Conservation (phyloP, 2,797 vertebrate species). For the Amniataba percoides region DNA sequence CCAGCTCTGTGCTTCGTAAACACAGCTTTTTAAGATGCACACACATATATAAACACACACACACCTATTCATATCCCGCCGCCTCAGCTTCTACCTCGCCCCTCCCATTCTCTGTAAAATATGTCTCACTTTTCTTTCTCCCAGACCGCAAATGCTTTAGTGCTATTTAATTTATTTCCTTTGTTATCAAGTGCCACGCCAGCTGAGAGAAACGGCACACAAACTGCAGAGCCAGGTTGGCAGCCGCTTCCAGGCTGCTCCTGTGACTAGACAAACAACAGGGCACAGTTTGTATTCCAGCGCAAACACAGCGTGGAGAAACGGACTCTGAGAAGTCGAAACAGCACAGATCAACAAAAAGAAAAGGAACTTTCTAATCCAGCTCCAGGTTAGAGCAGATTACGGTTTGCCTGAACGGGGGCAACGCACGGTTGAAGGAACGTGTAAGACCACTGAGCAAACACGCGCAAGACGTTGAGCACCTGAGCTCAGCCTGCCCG, state of each 20-base stretch:
- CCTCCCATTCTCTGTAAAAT: slow-evolving; percentile 66
- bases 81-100: slow-evolving; percentile 62
- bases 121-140: slow-evolving; percentile 67
- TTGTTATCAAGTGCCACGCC: slow-evolving; percentile 68
- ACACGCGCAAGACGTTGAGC: slow-evolving; percentile 47
- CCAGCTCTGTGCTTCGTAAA: slow-evolving; percentile 76
- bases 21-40: slow-evolving; percentile 60
- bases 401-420: slow-evolving; percentile 35
- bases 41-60: slow-evolving; percentile 46
- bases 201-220: slow-evolving; percentile 47
- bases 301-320: slow-evolving; percentile 37
- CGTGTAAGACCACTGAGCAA: slow-evolving; percentile 58
- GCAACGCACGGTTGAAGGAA: slow-evolving; percentile 39
- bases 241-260: slow-evolving; percentile 59
- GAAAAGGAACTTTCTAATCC: slow-evolving; percentile 34
- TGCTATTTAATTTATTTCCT: slow-evolving; percentile 74
- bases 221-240: slow-evolving; percentile 41
- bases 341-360: slow-evolving; percentile 5
- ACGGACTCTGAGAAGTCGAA: slow-evolving; percentile 38
- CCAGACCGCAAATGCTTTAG: slow-evolving; percentile 69
- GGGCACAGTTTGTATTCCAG: slow-evolving; percentile 24
- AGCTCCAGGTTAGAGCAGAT: slow-evolving; percentile 35
- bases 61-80: slow-evolving; percentile 73
- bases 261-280: slow-evolving; percentile 53
- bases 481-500: slow-evolving; percentile 46